These are phyloP conservation scores for Megaustenia siamemsis DNA, from an alignment of 2,888 invertebrate genomes.

Conservation along the genomic window DNA sequence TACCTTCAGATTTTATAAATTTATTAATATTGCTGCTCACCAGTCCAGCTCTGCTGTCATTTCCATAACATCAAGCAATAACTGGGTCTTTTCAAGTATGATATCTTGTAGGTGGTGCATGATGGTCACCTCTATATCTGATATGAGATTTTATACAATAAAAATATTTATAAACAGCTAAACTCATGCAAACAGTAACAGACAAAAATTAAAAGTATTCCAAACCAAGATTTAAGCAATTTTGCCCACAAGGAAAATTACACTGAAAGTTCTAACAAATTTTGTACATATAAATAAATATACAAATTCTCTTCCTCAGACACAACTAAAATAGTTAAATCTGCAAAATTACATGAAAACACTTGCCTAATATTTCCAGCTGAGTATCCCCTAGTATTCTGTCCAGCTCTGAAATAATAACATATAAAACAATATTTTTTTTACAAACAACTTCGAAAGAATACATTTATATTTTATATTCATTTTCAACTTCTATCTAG, in stretches of 20 bases:
- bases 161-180: background rate
- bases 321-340: background rate
- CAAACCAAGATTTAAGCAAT: no score
- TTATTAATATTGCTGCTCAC: constrained; percentile 79
- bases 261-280: no score
- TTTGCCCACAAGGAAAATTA: no score
- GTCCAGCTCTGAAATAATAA: constrained; percentile 87
- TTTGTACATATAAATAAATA: no score
- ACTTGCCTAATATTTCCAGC: constrained; percentile 84
- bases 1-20: no score
- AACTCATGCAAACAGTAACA: no score
- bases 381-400: constrained; percentile 88
- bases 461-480: no score
- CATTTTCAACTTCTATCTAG: no score
- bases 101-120: constrained; percentile 86
- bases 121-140: constrained; percentile 88
- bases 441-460: no score
- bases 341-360: background rate
- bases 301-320: background rate
- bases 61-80: constrained; percentile 83
- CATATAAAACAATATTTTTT: no score
- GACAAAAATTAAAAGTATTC: no score
- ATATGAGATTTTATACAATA: background rate
- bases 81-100: constrained; percentile 83
- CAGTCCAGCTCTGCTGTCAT: constrained; percentile 87